Base-by-base conservation (phyloP, 1,140 invertebrate genomes). In the Vanessa atalanta region DNA sequence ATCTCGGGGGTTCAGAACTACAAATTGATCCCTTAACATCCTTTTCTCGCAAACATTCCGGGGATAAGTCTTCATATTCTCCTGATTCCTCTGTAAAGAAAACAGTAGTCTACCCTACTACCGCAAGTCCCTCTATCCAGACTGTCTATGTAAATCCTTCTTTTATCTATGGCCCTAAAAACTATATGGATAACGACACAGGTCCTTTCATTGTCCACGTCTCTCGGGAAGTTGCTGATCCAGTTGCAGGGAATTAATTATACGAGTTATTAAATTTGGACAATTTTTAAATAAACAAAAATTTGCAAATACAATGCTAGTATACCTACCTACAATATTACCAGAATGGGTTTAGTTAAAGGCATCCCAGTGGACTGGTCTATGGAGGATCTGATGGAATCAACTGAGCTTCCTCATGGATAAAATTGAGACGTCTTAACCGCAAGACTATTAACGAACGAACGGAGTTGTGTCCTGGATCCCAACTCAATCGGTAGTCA, bases 391-490 rank as follows among this genome's bases (percentile, higher is more conserved):
- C 26, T 31, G 0, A 1, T 31, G 3, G 26, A 31, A 2, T 31
- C 26, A 31, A 31, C 3, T 31, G 3, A 31, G 26, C 26, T 31
- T 2, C 26, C 26, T 31, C 26, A 31, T 31, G 26, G 71, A 9
- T 76, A 60, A 79, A 76, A 70, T 67, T 63, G 1, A 53, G 72
- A 63, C 50, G 74, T n/a, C 47, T 76, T 5, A 74, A 74, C 13
- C 16, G 63, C 0, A 79, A 76, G 65, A 50, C 14, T 57, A n/a
- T 43, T n/a, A 48, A n/a, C 15, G 55, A 64, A 11, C n/a, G n/a
- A n/a, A n/a, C n/a, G 70, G 61, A 1, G 61, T 26, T 47, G 50
- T 37, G 5, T 47, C 14, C 15, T 75, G 73, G 65, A 37, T 65
- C 1, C 68, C 61, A 51, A 69, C 72, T 47, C 37, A 63, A n/a